Percentiles rank a stretch among this genome's conserved stretches.
Evolutionary conservation across 1,140 invertebrate species (phyloP).

Genomic region (Drosophila sp.): DNA sequence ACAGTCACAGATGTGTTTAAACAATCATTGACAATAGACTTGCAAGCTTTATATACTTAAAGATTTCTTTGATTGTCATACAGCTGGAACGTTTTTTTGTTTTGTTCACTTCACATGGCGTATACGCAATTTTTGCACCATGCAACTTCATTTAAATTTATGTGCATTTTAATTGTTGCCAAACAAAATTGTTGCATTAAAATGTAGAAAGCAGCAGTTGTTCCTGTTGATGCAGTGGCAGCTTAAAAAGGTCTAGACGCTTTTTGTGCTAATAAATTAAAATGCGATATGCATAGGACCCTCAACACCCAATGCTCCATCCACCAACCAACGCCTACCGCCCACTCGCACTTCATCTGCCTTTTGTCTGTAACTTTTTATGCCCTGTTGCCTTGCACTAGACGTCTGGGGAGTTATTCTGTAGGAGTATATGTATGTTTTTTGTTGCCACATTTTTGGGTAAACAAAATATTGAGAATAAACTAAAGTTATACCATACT

Average conservation of each 20-base stretch:
- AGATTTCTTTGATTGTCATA: slow-evolving; percentile 7
- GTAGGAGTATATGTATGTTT: slow-evolving; percentile 40
- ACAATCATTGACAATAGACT: slow-evolving; percentile 9
- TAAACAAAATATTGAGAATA: slow-evolving; percentile 78
- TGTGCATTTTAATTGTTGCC: slow-evolving; percentile 80
- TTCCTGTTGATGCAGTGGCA: slow-evolving; percentile 43
- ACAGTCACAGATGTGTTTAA: background rate
- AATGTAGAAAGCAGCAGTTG: slow-evolving; percentile 56
- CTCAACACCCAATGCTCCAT: slow-evolving; percentile 45
- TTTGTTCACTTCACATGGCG: slow-evolving; percentile 19
- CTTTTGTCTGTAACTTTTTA: slow-evolving; percentile 74
- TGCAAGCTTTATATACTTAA: slow-evolving; percentile 11
- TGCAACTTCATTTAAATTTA: slow-evolving; percentile 65
- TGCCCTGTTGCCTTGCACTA: slow-evolving; percentile 51
- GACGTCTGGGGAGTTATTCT: slow-evolving; percentile 34
- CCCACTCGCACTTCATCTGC: slow-evolving; percentile 52
- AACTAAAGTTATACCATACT: slow-evolving; percentile 46
- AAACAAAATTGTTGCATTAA: slow-evolving; percentile 71
- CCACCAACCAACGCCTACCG: slow-evolving; percentile 23
- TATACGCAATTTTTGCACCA: slow-evolving; percentile 50
- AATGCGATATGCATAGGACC: slow-evolving; percentile 78
- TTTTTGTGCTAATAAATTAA: slow-evolving; percentile 83
- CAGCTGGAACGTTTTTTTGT: slow-evolving; percentile 2
- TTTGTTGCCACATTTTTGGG: slow-evolving; percentile 51
- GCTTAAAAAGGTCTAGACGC: slow-evolving; percentile 82